These are phyloP conservation scores for Trissolcus brochymenae DNA, from an alignment of 2,888 invertebrate genomes.

Conservation along the genomic window DNA sequence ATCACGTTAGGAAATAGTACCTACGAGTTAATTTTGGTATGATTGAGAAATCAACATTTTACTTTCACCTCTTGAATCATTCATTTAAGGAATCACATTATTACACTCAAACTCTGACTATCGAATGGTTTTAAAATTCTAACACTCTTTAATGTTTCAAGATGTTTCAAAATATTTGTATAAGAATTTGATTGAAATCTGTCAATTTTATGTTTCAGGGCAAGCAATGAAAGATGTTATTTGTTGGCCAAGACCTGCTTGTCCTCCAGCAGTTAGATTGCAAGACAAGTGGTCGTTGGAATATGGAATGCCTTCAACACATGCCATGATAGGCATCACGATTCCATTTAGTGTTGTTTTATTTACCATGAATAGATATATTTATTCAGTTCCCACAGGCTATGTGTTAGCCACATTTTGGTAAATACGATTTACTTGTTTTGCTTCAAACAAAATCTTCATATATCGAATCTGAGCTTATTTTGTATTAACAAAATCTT, in stretches of 20 bases:
- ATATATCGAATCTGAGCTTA: not conserved
- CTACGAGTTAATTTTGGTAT: no score
- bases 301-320: conserved; percentile 97
- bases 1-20: no score
- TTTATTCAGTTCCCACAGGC: conserved; percentile 82
- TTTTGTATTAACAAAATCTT: not conserved
- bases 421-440: conserved; percentile 67
- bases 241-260: conserved; percentile 89
- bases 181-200: conserved; percentile 3
- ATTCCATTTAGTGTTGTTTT: conserved; percentile 91
- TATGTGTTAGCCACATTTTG: conserved; percentile 80
- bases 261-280: conserved; percentile 87
- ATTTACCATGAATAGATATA: conserved; percentile 88
- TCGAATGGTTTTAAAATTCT: no score
- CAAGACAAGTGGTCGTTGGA: conserved; percentile 93
- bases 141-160: not conserved
- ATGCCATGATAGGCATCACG: conserved; percentile 93
- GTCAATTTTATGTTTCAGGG: conserved; percentile 77
- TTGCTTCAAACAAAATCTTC: not conserved
- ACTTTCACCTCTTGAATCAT: no score
- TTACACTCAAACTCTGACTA: no score
- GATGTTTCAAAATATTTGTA: not conserved
- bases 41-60: no score
- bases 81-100: no score
- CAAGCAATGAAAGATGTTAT: conserved; percentile 93